phyloP scores from a whole-genome alignment of 2,113 vertebrate genomes.

The Meleagris gallopavo region DNA sequence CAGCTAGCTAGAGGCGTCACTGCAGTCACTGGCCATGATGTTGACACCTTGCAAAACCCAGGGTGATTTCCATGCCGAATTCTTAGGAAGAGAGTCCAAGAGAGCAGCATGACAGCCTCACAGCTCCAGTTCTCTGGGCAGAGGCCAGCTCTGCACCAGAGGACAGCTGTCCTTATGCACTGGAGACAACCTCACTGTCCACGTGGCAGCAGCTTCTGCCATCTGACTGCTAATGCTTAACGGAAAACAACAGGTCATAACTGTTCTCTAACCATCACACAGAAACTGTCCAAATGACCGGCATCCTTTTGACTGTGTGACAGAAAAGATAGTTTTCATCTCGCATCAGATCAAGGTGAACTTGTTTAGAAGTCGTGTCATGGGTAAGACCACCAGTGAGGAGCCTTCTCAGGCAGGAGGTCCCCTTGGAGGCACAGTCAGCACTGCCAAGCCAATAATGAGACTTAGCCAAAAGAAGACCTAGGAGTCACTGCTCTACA shows the following conservation, averaged over 20 bases:
- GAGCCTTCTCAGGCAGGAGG: not conserved
- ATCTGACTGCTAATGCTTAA: not conserved
- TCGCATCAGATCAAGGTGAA: not conserved
- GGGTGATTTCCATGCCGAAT: rapidly evolving
- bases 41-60: not conserved
- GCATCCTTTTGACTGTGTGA: not conserved
- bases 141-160: not conserved
- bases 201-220: not conserved
- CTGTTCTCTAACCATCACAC: not conserved
- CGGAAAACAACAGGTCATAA: not conserved
- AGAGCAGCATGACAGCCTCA: not conserved
- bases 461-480: not conserved
- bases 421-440: not conserved
- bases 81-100: not conserved
- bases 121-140: not conserved
- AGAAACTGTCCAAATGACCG: not conserved
- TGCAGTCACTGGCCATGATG: rapidly evolving
- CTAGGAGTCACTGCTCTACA: not conserved
- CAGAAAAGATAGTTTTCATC: not conserved
- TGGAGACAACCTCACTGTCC: rapidly evolving
- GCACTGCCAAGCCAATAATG: not conserved
- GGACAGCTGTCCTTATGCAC: not conserved
- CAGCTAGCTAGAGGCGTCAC: not conserved
- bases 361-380: not conserved
- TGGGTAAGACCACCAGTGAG: not conserved